A percentile compares a stretch with the other conserved stretches of the same genome.
Evolutionary conservation across 1,140 invertebrate genomes (phyloP).

Genomic region (Atta colombica): DNA sequence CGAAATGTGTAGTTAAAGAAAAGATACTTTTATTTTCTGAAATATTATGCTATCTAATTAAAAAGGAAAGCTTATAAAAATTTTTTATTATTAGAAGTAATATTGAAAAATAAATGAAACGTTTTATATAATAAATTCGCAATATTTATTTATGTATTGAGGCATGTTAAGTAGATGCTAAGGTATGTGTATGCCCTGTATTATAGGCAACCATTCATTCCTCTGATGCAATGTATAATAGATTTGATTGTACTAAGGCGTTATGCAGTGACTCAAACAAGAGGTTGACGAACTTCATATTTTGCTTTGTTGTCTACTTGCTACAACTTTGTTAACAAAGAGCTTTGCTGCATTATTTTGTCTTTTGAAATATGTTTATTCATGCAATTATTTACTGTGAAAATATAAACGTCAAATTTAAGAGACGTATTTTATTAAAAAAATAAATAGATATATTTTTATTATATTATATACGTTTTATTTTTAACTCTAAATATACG

Average conservation of each 20-base stretch:
- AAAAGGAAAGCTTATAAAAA: background rate
- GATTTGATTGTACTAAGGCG: slow-evolving; percentile 37
- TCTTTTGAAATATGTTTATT: background rate
- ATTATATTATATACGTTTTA: background rate
- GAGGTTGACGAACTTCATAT: slow-evolving; percentile 38
- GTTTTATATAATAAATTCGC: background rate
- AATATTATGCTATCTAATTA: background rate
- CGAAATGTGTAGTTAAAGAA: background rate
- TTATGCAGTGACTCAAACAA: slow-evolving; percentile 25
- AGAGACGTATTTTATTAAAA: background rate
- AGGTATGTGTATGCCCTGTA: background rate
- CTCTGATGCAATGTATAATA: slow-evolving; percentile 14
- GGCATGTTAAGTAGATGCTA: background rate
- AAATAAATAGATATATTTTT: background rate
- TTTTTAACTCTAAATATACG: background rate
- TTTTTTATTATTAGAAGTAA: background rate
- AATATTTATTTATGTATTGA: background rate
- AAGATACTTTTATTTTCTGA: background rate
- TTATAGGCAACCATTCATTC: slow-evolving; percentile 22
- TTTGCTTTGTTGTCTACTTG: slow-evolving; percentile 24
- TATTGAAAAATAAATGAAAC: background rate
- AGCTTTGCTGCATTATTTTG: slow-evolving; percentile 1
- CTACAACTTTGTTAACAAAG: slow-evolving; percentile 9
- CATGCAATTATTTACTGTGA: background rate
- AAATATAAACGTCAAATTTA: background rate